These are phyloP conservation scores for Lagopus leucura DNA, from an alignment of 2,113 vertebrate genomes.

Conservation along the genomic window DNA sequence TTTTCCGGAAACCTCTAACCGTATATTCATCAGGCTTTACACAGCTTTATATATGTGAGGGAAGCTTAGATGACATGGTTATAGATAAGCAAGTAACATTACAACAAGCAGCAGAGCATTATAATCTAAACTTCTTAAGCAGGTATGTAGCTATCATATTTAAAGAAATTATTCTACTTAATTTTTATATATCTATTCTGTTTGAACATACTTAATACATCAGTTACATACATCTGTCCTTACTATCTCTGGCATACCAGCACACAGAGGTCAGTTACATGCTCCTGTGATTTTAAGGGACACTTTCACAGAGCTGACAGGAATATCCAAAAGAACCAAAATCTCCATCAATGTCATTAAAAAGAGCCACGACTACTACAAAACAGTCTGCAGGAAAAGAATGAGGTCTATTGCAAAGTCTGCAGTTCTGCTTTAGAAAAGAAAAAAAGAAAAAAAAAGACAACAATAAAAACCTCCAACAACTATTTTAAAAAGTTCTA, in stretches of 20 bases:
- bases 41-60: background rate
- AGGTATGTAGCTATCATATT: background rate
- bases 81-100: background rate
- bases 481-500: slow-evolving; percentile 18
- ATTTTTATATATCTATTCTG: background rate
- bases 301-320: background rate
- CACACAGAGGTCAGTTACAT: background rate
- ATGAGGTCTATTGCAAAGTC: background rate
- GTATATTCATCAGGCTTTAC: background rate
- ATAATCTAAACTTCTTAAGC: background rate
- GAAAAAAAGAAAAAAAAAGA: background rate
- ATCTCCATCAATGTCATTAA: background rate
- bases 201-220: background rate
- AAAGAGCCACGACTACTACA: background rate
- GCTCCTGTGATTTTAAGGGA: background rate
- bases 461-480: background rate
- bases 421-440: accelerated
- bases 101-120: background rate
- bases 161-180: background rate
- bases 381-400: background rate
- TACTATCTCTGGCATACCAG: background rate
- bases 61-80: background rate
- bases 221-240: background rate
- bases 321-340: background rate
- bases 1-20: background rate